These are phyloP conservation scores for Aromia moschata DNA, from an alignment of 2,888 invertebrate species.

Conservation along the genomic window DNA sequence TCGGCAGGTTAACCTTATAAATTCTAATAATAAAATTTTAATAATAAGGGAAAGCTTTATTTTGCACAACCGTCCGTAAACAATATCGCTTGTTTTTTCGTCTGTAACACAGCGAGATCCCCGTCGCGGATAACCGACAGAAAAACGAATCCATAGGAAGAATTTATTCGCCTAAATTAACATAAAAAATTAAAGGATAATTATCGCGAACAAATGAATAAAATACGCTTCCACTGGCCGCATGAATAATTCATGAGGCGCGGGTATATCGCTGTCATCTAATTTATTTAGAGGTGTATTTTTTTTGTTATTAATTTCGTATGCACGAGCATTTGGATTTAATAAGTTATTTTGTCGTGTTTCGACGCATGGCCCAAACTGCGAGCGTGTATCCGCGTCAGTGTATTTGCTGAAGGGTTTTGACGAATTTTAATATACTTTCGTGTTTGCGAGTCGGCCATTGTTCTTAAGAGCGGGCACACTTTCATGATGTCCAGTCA, in stretches of 20 bases:
- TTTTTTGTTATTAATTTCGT: constrained; percentile 1
- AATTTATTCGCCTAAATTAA: constrained; percentile 26
- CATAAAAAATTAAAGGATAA: constrained; percentile 30
- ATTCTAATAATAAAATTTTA: too few relatives aligned
- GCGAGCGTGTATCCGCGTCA: too few relatives aligned
- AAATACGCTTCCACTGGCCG: constrained; percentile 33
- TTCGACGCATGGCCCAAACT: too few relatives aligned
- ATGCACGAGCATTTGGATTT: constrained; percentile 2
- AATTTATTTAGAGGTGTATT: constrained; percentile 35
- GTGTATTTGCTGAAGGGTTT: too few relatives aligned
- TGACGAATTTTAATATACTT: too few relatives aligned
- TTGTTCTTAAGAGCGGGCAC: too few relatives aligned
- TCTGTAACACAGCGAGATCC: constrained; percentile 8
- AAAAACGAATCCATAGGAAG: constrained; percentile 17
- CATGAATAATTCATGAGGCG: constrained; percentile 44
- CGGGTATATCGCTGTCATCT: constrained; percentile 38
- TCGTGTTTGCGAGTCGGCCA: too few relatives aligned
- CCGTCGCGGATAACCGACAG: constrained; percentile 8
- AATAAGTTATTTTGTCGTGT: constrained; percentile 17
- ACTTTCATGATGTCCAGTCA: too few relatives aligned
- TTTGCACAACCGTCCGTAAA: constrained; percentile 7
- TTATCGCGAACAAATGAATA: constrained; percentile 29
- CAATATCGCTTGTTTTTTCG: constrained; percentile 6
- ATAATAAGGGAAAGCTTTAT: constrained; percentile 1
- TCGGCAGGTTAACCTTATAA: constrained; percentile 10